Conservation (phyloP, 2,888 invertebrate genomes). For the Trissolcus brochymenae region DNA sequence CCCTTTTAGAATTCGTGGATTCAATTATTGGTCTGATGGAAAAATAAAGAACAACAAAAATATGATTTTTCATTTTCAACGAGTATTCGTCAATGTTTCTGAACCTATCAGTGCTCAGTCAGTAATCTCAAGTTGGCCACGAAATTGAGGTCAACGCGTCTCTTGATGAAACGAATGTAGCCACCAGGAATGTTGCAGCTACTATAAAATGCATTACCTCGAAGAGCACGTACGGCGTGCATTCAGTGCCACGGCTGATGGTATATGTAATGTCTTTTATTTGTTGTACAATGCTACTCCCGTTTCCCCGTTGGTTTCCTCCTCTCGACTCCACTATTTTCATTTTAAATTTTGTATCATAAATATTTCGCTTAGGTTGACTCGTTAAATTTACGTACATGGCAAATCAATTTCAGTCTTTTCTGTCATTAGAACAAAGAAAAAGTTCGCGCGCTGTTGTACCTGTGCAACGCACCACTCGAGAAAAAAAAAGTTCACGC, state of each 20-base stretch:
- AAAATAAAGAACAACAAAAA: conserved; percentile 15
- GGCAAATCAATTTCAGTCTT: conserved; percentile 24
- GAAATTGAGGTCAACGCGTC: conserved; percentile 58
- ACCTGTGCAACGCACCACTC: too few species aligned
- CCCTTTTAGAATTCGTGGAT: too few species aligned
- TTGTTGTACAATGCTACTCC: conserved; percentile 54
- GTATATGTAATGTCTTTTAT: conserved; percentile 57
- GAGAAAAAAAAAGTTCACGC: too few species aligned
- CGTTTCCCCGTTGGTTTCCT: conserved; percentile 52
- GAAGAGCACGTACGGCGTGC: conserved; percentile 54
- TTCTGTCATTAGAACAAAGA: conserved; percentile 3
- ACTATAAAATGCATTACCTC: conserved; percentile 69
- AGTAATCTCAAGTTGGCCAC: conserved; percentile 50
- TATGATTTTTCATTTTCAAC: conserved; percentile 34
- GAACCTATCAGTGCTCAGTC: conserved; percentile 43
- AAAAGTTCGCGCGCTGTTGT: conserved; percentile 4
- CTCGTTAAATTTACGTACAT: neutral
- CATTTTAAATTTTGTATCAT: conserved; percentile 47
- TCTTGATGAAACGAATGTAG: conserved; percentile 57
- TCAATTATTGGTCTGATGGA: too few species aligned
- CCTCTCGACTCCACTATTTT: conserved; percentile 36
- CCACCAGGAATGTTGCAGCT: conserved; percentile 61
- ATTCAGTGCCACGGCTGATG: conserved; percentile 43
- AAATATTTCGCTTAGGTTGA: conserved; percentile 35
- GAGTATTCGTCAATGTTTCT: conserved; percentile 42